Evolutionary conservation across 2,113 vertebrate species (phyloP).

Genomic region (Trichechus manatus): DNA sequence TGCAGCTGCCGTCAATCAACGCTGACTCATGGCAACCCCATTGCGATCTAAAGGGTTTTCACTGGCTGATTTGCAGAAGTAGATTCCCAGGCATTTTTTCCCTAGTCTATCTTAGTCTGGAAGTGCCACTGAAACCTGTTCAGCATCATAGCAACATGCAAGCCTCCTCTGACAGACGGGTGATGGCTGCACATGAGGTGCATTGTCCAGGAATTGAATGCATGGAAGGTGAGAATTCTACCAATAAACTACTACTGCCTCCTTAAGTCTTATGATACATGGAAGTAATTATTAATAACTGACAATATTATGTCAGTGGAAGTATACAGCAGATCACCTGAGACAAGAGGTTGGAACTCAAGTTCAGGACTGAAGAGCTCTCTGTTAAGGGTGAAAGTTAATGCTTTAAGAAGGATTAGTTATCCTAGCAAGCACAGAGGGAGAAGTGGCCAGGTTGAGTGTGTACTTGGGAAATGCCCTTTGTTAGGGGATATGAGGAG

Average conservation of each 20-base stretch:
- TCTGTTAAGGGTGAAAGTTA: neutral
- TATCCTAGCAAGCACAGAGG: neutral
- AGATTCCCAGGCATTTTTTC: neutral
- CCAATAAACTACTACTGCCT: no score
- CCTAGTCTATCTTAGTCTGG: no score
- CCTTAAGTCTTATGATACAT: neutral
- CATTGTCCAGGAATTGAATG: no score
- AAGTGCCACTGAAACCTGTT: no score
- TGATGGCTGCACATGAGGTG: no score
- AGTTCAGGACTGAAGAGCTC: neutral
- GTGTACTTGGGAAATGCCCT: neutral
- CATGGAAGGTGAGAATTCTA: no score
- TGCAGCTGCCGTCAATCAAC: neutral
- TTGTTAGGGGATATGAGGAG: neutral
- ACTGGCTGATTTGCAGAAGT: neutral
- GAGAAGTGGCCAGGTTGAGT: neutral
- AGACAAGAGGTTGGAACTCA: neutral
- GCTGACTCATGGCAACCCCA: neutral
- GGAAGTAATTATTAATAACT: neutral
- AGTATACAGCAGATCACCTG: neutral
- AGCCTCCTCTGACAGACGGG: no score
- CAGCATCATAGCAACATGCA: no score
- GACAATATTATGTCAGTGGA: neutral
- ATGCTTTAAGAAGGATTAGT: neutral
- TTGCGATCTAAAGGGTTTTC: neutral